These are phyloP conservation scores for Catagonus wagneri DNA, from an alignment of 2,113 vertebrate species.

Conservation along the genomic window DNA sequence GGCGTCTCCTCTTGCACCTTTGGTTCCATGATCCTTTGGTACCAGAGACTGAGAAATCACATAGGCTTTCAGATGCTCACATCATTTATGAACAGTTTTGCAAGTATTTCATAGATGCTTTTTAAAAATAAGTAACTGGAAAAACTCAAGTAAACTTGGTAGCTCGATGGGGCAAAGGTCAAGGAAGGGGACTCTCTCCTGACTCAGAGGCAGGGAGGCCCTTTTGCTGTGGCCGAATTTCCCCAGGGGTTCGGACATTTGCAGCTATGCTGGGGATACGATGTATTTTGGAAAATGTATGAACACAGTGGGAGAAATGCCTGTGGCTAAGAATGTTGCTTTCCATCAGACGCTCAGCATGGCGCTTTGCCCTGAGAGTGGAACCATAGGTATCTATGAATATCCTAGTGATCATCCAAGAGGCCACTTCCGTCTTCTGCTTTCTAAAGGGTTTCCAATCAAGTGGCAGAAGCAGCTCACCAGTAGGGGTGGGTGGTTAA, in stretches of 20 bases:
- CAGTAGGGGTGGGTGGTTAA: neutral
- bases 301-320: neutral
- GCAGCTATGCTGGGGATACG: neutral
- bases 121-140: neutral
- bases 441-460: slow-evolving; percentile 18
- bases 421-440: neutral
- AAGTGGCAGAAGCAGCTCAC: neutral
- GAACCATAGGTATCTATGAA: slow-evolving; percentile 35
- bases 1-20: neutral
- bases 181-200: neutral
- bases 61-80: neutral
- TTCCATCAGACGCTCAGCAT: slow-evolving; percentile 57
- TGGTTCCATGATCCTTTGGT: neutral
- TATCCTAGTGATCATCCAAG: slow-evolving; percentile 36
- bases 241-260: neutral
- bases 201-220: neutral
- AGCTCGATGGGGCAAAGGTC: neutral
- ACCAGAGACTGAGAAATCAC: neutral
- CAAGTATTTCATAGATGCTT: neutral
- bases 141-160: neutral
- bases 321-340: slow-evolving; percentile 40
- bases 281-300: slow-evolving; percentile 47
- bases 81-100: neutral
- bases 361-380: neutral
- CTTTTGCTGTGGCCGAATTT: neutral